Evolutionary conservation across 2,113 vertebrate species (phyloP).

Genomic region (Syrmaticus mikado): DNA sequence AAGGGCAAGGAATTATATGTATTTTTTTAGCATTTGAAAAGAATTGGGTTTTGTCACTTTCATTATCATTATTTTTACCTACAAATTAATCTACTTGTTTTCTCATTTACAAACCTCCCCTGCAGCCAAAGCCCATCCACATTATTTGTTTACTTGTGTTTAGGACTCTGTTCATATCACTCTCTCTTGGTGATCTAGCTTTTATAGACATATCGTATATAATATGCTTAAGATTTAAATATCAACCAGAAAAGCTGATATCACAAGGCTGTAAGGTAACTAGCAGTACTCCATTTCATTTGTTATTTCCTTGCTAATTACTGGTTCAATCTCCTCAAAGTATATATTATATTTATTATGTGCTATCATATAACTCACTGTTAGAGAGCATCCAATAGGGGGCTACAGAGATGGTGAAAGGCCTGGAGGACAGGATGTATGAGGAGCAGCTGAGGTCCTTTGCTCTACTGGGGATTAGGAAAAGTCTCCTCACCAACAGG

Average conservation of each 20-base stretch:
- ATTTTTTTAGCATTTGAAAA: not conserved
- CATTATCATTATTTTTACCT: not conserved
- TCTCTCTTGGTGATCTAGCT: not conserved
- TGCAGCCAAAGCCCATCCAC: not conserved
- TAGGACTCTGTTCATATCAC: not conserved
- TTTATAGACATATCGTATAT: not conserved
- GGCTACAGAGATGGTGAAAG: not conserved
- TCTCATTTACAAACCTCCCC: not conserved
- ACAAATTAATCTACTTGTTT: not conserved
- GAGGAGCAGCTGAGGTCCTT: not conserved
- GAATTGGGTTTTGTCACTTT: not conserved
- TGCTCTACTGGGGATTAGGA: not conserved
- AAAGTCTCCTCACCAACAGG: not conserved
- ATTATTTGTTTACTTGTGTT: not conserved
- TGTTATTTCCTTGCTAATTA: not conserved
- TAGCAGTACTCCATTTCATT: not conserved
- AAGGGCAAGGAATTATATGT: not conserved
- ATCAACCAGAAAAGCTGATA: not conserved
- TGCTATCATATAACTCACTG: rapidly evolving
- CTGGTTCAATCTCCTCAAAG: not conserved
- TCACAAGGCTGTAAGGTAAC: not conserved
- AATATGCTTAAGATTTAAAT: not conserved
- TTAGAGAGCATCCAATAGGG: not conserved
- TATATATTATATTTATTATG: not conserved
- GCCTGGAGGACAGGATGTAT: not conserved